Evolutionary conservation across 2,888 invertebrate species (phyloP), one percentile per base, ranked within the genome.

Genomic region (Chrysina gloriosa): DNA sequence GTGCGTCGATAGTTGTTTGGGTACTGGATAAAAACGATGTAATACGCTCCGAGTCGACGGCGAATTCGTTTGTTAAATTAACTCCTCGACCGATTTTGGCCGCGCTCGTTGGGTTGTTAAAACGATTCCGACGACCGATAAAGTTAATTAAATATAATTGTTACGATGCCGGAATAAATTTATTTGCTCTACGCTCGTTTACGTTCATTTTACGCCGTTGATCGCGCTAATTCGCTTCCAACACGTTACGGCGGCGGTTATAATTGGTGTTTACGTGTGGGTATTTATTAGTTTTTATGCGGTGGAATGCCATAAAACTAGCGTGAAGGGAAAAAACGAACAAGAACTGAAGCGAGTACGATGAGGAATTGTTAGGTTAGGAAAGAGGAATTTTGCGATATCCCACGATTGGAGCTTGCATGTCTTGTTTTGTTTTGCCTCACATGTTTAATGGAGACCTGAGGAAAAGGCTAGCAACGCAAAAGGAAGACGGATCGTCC

Each of bases 101-200:
- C 21, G n/a, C n/a, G 45, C 19, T 45, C 21, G 21, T 9, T 19
- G 19, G n/a, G 21, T 45, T 21, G 19, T 45, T 45, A 45, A 45
- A 45, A 21, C 21, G 45, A 45, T 45, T 21, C 7, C 21, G 9
- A 16, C 21, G 19, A 3, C 19, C n/a, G 45, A 45, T 45, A 45
- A 45, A 45, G 45, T 45, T 45, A 45, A 45, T 45, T 45, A 45
- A 45, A 45, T 45, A 45, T 45, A 45, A 45, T 45, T 45, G 45
- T 45, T 19, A 45, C 21, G 21, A 19, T 45, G 45, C 19, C 21
- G 45, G 45, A 45, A 45, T 45, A 45, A 14, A 45, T 45, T 45
- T 45, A 45, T 45, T 45, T 45, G 21, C 19, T 19, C 21, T 19
- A 45, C 19, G 19, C 21, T 45, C n/a, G 21, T n/a, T n/a, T 19